A percentile compares a stretch with the other conserved stretches of the same genome.
Conservation (phyloP, 2,888 invertebrate species). For the Leptogaster cylindrica region DNA sequence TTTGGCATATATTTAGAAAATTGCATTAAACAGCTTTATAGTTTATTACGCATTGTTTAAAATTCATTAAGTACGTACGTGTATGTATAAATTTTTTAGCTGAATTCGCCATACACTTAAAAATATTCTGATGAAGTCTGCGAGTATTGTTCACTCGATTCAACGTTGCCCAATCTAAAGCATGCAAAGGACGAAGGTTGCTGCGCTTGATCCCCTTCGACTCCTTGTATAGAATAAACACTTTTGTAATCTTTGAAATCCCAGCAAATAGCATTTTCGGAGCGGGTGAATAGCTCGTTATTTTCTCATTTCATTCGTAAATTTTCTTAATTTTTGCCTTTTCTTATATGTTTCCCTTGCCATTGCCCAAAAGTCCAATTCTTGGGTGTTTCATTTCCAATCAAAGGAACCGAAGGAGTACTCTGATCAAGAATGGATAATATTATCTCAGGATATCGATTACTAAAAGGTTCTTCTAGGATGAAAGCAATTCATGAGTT, state of each 20-base stretch:
- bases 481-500: conserved; percentile 42
- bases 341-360: too few species aligned
- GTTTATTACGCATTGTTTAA: too few species aligned
- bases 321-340: conserved; percentile 31
- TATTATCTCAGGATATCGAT: conserved; percentile 42
- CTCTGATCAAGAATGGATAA: conserved; percentile 37
- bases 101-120: too few species aligned
- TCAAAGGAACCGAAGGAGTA: conserved; percentile 36
- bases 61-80: too few species aligned
- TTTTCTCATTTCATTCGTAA: conserved; percentile 29
- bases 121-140: too few species aligned
- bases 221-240: not conserved
- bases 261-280: not conserved
- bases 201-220: not conserved
- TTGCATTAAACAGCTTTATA: too few species aligned
- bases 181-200: too few species aligned
- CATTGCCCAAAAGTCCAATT: conserved; percentile 7
- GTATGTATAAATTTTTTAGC: too few species aligned
- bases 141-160: too few species aligned
- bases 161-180: too few species aligned
- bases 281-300: conserved; percentile 4
- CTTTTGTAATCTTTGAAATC: conserved; percentile 24
- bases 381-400: conserved; percentile 26
- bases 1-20: too few species aligned
- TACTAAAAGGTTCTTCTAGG: conserved; percentile 40